These are phyloP conservation scores for Lanistes nyassanus DNA, from an alignment of 1,140 invertebrate species.

Conservation along the genomic window DNA sequence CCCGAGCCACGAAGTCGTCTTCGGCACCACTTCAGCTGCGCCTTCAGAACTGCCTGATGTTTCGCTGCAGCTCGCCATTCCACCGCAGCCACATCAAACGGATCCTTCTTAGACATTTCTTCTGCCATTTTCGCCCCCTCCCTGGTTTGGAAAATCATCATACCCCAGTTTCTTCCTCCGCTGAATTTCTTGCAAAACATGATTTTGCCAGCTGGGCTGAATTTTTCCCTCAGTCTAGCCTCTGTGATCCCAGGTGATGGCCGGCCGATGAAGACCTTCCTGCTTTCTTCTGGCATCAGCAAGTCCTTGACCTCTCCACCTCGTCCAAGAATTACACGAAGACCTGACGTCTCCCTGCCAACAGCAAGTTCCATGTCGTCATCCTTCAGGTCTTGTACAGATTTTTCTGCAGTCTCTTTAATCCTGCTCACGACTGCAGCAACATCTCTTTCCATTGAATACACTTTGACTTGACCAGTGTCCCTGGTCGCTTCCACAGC, in stretches of 20 bases:
- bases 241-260: neutral
- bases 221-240: constrained; percentile 26
- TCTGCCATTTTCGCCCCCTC: constrained; percentile 42
- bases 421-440: constrained; percentile 28
- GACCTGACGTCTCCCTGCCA: constrained; percentile 3
- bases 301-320: constrained; percentile 28
- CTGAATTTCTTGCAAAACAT: constrained; percentile 19
- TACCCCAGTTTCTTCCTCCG: constrained; percentile 35
- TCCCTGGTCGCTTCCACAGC: constrained; percentile 45
- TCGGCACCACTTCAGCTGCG: constrained; percentile 43
- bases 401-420: constrained; percentile 23
- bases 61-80: constrained; percentile 1
- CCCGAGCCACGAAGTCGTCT: constrained; percentile 38
- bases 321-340: constrained; percentile 25
- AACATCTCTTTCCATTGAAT: constrained; percentile 19
- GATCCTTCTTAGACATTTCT: constrained; percentile 5
- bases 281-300: constrained; percentile 31
- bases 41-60: constrained; percentile 30
- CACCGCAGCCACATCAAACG: neutral
- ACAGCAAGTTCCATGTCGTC: constrained; percentile 19
- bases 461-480: constrained; percentile 39
- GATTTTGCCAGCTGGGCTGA: constrained; percentile 26
- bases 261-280: constrained; percentile 17
- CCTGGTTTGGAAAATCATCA: constrained; percentile 36
- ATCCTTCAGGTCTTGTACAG: neutral